Evolutionary conservation across 2,113 vertebrate genomes (phyloP).

Genomic region (Takifugu flavidus): DNA sequence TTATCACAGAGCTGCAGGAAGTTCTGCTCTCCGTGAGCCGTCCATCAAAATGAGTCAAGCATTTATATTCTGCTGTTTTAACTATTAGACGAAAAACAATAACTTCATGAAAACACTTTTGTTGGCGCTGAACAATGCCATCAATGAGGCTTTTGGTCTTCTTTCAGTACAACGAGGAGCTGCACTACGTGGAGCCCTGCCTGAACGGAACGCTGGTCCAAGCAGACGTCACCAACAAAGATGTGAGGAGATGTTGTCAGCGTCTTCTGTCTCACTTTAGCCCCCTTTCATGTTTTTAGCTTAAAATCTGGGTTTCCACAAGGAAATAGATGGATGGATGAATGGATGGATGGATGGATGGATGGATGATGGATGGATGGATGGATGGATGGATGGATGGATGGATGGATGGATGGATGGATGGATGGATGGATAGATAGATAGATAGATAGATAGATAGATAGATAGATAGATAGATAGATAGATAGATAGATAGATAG

Average conservation of each 20-base stretch:
- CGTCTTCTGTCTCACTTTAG: not conserved
- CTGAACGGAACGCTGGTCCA: slow-evolving; percentile 96
- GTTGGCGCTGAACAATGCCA: not conserved
- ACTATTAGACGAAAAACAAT: not conserved
- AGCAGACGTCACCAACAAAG: slow-evolving; percentile 95
- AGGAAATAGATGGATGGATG: not conserved
- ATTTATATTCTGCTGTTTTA: not conserved
- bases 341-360: too few relatives aligned
- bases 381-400: too few relatives aligned
- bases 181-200: slow-evolving; percentile 95
- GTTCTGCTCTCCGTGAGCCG: not conserved
- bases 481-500: too few relatives aligned
- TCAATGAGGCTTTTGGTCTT: slow-evolving; percentile 23
- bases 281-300: not conserved
- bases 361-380: too few relatives aligned
- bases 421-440: too few relatives aligned
- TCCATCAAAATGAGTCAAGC: slow-evolving; percentile 15
- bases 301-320: not conserved
- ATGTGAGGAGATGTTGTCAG: slow-evolving; percentile 77
- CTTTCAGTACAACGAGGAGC: slow-evolving; percentile 91
- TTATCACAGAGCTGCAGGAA: slow-evolving; percentile 75
- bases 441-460: too few relatives aligned
- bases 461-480: too few relatives aligned
- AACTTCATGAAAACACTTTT: slow-evolving; percentile 1
- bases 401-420: too few relatives aligned